Conservation (phyloP, 2,797 vertebrate genomes). For the Prunella strophiata region DNA sequence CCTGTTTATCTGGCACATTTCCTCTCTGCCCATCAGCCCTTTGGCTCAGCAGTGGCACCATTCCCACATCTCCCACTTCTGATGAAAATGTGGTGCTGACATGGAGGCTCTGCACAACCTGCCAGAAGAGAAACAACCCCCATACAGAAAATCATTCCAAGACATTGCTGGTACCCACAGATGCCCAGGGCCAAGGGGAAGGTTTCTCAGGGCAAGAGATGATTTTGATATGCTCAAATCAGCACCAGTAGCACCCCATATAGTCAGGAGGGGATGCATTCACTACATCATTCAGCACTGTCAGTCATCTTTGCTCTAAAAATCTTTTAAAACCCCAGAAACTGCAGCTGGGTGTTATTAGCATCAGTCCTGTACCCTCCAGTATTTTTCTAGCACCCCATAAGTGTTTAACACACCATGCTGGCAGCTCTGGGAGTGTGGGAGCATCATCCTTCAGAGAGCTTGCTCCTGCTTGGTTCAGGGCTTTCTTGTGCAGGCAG, state of each 20-base stretch:
- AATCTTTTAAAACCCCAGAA: background rate
- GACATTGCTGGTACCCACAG: background rate
- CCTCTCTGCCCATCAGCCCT: background rate
- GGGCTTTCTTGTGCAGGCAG: background rate
- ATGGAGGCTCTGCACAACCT: background rate
- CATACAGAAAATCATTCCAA: background rate
- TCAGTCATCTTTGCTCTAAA: background rate
- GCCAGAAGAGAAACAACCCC: background rate
- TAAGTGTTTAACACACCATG: rapidly evolving
- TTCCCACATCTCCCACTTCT: background rate
- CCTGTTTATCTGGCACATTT: background rate
- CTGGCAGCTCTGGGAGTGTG: background rate
- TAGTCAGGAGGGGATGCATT: background rate
- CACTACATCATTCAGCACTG: background rate
- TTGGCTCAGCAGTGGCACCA: background rate
- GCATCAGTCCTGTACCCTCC: background rate
- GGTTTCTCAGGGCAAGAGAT: background rate
- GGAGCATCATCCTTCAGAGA: background rate
- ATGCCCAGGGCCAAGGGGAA: rapidly evolving
- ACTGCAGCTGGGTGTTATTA: background rate
- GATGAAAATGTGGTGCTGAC: background rate
- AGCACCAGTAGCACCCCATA: background rate
- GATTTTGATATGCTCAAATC: background rate
- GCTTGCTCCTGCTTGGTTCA: background rate
- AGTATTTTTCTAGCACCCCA: background rate